Percentiles rank a stretch among this genome's conserved stretches.
These are phyloP conservation scores for Trachemys scripta DNA, from an alignment of 2,113 vertebrate species.

Conservation along the genomic window DNA sequence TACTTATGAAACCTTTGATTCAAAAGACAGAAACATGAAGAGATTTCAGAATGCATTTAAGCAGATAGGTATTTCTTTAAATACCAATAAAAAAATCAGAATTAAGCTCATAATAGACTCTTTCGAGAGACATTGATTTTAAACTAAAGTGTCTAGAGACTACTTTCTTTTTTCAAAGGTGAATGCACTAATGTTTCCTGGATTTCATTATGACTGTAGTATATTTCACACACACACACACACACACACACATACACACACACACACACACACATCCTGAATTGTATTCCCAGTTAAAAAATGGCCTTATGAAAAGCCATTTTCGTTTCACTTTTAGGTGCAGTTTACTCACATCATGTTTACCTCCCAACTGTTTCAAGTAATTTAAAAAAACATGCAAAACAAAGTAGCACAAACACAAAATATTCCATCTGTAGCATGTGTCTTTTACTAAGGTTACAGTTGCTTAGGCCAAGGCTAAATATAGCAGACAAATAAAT, in stretches of 20 bases:
- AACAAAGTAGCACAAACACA: neutral
- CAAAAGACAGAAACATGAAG: conserved; percentile 7
- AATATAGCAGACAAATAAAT: conserved; percentile 7
- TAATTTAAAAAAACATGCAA: neutral
- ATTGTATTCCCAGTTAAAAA: neutral
- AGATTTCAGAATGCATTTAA: neutral
- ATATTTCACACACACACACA: neutral
- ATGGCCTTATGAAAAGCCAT: neutral
- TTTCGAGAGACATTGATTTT: neutral
- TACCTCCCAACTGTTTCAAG: neutral
- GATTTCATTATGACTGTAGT: neutral
- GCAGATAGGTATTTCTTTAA: neutral
- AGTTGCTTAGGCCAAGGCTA: neutral
- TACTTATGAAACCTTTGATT: neutral
- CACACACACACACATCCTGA: neutral
- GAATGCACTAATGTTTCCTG: neutral
- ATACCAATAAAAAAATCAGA: neutral
- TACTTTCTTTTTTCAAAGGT: neutral
- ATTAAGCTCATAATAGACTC: neutral
- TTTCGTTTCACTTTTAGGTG: neutral
- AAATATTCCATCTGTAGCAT: neutral
- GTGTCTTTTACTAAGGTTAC: neutral
- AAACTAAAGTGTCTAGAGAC: neutral
- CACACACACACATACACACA: neutral
- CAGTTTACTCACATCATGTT: neutral